Base-by-base conservation (phyloP, 2,888 invertebrate species). In the Hartigia nigra region DNA sequence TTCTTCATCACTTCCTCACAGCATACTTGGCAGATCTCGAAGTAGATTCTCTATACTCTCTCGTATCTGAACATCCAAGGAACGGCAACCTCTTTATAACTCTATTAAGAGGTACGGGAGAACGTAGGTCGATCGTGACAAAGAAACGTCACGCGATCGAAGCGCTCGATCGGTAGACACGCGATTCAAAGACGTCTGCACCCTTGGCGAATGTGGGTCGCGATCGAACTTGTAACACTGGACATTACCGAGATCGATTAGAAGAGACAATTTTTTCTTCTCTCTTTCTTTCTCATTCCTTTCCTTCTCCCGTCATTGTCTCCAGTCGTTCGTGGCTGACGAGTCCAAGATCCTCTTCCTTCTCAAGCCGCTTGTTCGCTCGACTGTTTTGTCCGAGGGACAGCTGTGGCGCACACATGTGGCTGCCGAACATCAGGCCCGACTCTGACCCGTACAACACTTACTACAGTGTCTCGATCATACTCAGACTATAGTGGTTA, bases 391-490 rank as follows among this genome's bases (percentile, higher is more conserved):
- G 80, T 78, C 78, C 79, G 76, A 81, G 79, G 35, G 79, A 81
- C 82, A 82, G 81, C 81, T 82, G 82, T 76, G 79, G 81, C 77
- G 79, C 37, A 80, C 84, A 84, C 84, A 87, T 84, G 85, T 84
- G 86, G 84, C 83, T 81, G 83, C 80, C 81, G 78, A 75, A 81
- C 81, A 84, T 79, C 84, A 78, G 86, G 82, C 84, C 86, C 78
- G 36, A n/a, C 75, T 34, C 34, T 23, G 75, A 12, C 35, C 75
- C 75, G 35, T 72, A 23, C 36, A 34, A 12, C n/a, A 34, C 36
- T 23, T 37, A 55, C 75, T 34, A 37, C 14, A 11, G 75, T 36
- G 4, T 34, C 75, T 36, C 75, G 36, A 23, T 3, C n/a, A 2
- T 31, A 55, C 55, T 55, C 55, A 9, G 55, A 55, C 23, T 23